A percentile compares a stretch with the other conserved stretches of the same genome.
These are phyloP conservation scores for Copidosoma floridanum DNA, from an alignment of 1,140 invertebrate genomes.

Conservation along the genomic window DNA sequence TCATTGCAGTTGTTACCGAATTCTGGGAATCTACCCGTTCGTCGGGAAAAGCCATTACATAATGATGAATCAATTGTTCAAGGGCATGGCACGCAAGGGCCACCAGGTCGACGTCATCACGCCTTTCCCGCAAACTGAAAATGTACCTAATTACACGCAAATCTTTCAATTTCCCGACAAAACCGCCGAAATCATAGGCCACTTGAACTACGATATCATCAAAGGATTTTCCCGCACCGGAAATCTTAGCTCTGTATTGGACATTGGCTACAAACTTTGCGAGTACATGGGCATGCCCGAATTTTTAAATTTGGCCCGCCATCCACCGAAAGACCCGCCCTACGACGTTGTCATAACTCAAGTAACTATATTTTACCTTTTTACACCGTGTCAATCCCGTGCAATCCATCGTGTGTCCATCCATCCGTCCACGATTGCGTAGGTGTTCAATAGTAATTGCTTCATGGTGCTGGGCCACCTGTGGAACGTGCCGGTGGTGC, in stretches of 20 bases:
- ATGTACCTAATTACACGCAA: constrained; percentile 35
- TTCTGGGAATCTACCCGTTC: constrained; percentile 40
- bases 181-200: not conserved
- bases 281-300: constrained; percentile 16
- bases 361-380: no score
- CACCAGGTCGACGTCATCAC: constrained; percentile 44
- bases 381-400: no score
- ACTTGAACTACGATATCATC: constrained; percentile 18
- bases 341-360: constrained; percentile 41
- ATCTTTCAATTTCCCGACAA: constrained; percentile 18
- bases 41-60: constrained; percentile 38
- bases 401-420: no score
- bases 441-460: constrained; percentile 37
- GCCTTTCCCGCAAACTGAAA: constrained; percentile 31
- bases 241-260: no score
- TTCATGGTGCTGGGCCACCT: constrained; percentile 58
- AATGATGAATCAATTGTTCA: constrained; percentile 40
- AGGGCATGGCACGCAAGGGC: constrained; percentile 37
- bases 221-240: no score
- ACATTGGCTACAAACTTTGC: not conserved
- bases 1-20: constrained; percentile 23
- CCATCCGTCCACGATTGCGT: no score
- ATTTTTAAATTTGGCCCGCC: constrained; percentile 35
- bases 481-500: constrained; percentile 61
- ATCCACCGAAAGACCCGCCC: constrained; percentile 37